Percentiles rank a stretch among this genome's conserved stretches.
Evolutionary conservation across 2,113 vertebrate species (phyloP).

Genomic region (Shinisaurus crocodilurus): DNA sequence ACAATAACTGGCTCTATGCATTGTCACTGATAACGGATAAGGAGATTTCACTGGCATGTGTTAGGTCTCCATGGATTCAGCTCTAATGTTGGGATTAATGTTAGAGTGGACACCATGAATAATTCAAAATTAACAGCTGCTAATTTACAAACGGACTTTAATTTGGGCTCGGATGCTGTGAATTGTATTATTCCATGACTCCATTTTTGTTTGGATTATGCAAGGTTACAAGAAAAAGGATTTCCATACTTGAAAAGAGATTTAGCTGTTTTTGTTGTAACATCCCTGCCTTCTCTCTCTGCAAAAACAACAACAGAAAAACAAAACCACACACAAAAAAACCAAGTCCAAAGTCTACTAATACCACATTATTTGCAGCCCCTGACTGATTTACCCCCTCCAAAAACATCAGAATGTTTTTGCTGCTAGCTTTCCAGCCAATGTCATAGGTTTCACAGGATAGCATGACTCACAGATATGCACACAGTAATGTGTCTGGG

Average conservation of each 20-base stretch:
- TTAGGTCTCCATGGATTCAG: not conserved
- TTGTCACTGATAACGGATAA: not conserved
- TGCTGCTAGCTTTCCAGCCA: conserved; percentile 36
- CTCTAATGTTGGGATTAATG: conserved; percentile 3
- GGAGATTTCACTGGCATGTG: conserved; percentile 21
- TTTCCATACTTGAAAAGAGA: conserved; percentile 36
- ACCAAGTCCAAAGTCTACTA: not conserved
- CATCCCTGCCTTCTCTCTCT: not conserved
- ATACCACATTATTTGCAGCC: conserved; percentile 2
- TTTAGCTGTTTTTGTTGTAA: conserved; percentile 23
- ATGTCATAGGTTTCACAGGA: conserved; percentile 54
- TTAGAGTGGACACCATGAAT: not conserved
- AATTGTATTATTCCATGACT: not conserved
- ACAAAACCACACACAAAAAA: not conserved
- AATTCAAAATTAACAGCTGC: conserved; percentile 36
- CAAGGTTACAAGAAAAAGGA: not conserved
- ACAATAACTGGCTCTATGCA: conserved; percentile 22
- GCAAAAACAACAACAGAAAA: not conserved
- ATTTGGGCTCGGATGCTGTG: conserved; percentile 5
- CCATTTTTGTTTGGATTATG: conserved; percentile 26
- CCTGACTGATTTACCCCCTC: not conserved
- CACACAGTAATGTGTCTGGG: conserved; percentile 39
- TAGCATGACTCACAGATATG: conserved; percentile 38
- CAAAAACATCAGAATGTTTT: conserved; percentile 33
- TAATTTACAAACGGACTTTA: not conserved